Evolutionary conservation across 2,888 invertebrate genomes (phyloP).

Genomic region (Hemithea aestivaria): DNA sequence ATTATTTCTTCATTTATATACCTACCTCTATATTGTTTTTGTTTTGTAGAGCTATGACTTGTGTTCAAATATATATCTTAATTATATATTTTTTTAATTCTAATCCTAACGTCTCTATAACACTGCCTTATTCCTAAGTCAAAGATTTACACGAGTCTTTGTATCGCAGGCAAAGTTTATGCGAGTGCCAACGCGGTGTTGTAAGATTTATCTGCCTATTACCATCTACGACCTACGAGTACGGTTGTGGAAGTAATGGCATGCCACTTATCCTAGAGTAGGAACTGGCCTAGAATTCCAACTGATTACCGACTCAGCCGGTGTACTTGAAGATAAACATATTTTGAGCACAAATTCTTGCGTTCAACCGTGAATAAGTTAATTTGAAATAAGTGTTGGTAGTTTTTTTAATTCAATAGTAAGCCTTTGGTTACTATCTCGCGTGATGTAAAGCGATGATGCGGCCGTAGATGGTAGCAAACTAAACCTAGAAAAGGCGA

Average conservation of each 20-base stretch:
- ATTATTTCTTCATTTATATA: too few species aligned
- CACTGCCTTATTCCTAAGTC: not conserved
- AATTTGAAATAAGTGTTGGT: too few species aligned
- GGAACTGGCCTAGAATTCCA: constrained; percentile 51
- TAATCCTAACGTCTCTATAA: not conserved
- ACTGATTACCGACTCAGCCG: constrained; percentile 28
- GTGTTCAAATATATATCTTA: too few species aligned
- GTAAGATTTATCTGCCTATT: constrained; percentile 26
- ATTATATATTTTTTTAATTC: too few species aligned
- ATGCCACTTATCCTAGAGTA: constrained; percentile 39
- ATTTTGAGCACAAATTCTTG: not conserved
- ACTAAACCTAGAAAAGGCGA: too few species aligned
- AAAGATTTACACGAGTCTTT: not conserved
- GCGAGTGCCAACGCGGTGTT: constrained; percentile 1
- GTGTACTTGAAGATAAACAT: constrained; percentile 1
- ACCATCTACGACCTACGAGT: constrained; percentile 22
- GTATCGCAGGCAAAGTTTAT: constrained; percentile 2
- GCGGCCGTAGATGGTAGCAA: too few species aligned
- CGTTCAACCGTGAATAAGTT: too few species aligned
- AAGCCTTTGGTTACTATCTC: too few species aligned
- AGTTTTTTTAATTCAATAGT: too few species aligned
- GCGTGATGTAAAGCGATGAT: too few species aligned
- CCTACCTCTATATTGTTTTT: too few species aligned
- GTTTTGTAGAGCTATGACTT: too few species aligned
- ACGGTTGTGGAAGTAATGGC: constrained; percentile 27